phyloP scores from a whole-genome alignment of 2,797 vertebrate genomes.

The Allobates femoralis region DNA sequence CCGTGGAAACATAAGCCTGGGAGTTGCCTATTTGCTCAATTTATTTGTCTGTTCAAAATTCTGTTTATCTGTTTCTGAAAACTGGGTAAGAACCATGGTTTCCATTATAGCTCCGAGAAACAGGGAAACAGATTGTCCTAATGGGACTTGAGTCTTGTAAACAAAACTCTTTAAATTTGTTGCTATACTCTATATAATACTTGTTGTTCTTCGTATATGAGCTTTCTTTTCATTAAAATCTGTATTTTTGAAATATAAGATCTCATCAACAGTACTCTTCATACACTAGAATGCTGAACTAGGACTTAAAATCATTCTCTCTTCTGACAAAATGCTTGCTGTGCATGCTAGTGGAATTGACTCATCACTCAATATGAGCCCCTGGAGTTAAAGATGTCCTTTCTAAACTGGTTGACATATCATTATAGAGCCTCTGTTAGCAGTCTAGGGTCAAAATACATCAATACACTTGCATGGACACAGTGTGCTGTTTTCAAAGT shows the following conservation, averaged over 20 bases:
- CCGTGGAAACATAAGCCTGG: too few relatives aligned
- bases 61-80: background rate
- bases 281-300: slow-evolving; percentile 1
- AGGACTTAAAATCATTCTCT: slow-evolving; percentile 13
- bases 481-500: slow-evolving; percentile 34
- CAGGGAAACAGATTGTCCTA: background rate
- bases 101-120: too few relatives aligned
- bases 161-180: background rate
- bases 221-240: slow-evolving; percentile 11
- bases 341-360: slow-evolving; percentile 61
- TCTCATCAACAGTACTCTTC: background rate
- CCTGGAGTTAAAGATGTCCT: slow-evolving; percentile 63
- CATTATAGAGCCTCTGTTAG: slow-evolving; percentile 45
- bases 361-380: slow-evolving; percentile 62
- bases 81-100: too few relatives aligned
- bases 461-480: slow-evolving; percentile 61
- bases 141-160: background rate
- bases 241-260: background rate
- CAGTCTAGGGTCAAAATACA: slow-evolving; percentile 59
- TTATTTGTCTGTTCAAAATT: background rate
- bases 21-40: background rate
- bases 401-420: slow-evolving; percentile 61
- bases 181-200: background rate
- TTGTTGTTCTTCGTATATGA: background rate
- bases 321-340: slow-evolving; percentile 35